Evolutionary conservation across 2,113 vertebrate species (phyloP), one percentile per base, ranked within the genome.

Genomic region (Campylomormyrus tamandua): DNA sequence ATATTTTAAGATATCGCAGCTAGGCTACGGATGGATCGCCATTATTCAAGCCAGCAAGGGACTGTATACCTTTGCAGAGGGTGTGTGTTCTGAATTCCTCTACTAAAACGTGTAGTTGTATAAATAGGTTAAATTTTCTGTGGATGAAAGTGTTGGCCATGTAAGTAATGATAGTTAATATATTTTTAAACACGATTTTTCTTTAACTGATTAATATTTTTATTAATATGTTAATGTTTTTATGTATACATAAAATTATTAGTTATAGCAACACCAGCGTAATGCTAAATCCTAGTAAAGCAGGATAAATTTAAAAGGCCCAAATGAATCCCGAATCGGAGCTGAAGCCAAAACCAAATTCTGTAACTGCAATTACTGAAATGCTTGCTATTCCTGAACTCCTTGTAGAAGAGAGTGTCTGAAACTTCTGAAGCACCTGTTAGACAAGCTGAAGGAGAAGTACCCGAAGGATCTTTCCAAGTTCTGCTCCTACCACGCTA

Each of bases 371-470:
- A 42, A 13, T 83, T 48, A 5, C 80, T 48, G 39, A 83, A 45
- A n/a, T 5, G 21, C 35, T 45, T 2, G 53, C 52, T 21, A 50
- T 24, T 77, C 17, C 27, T 52, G n/a, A n/a, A 45, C 45, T 53
- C 8, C 46, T 80, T 87, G 93, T 93, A 98, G 97, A 70, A 97
- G 97, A 92, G 77, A 92, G 0, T 98, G 97, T 91, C 93, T 99
- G 91, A 98, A 98, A 91, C 95, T 98, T 88, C 93, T 98, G 89
- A 98, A 98, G 90, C 93, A 95, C 91, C 96, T 98, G 74, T 91
- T 98, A 83, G 91, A 94, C 17, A 91, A 93, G 87, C 93, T 98
- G 66, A 97, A 98, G 92, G 93, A 93, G 27, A 91, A 92, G 3
- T 0, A 96, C 31, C 1, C 93, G 0, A 94, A 93, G 56, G 83